phyloP scores from a whole-genome alignment of 2,797 vertebrate species.

The Epinephelus awoara region DNA sequence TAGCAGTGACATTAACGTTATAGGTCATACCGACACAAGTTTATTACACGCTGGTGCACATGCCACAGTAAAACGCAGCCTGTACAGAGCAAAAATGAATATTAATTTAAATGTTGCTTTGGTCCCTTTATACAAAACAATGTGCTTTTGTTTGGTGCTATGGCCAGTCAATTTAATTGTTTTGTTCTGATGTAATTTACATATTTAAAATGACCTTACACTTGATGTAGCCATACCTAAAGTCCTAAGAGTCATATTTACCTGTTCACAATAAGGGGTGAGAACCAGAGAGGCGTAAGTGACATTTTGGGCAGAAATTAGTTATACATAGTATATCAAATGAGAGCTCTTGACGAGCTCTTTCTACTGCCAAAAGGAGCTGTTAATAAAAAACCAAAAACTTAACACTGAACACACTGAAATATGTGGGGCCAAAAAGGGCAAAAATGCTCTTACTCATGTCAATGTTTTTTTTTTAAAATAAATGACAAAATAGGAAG shows the following conservation, averaged over 20 bases:
- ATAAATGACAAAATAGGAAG: too few relatives aligned
- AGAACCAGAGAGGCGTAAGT: too few relatives aligned
- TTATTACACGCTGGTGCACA: slow-evolving; percentile 31
- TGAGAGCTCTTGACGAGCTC: too few relatives aligned
- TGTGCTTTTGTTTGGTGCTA: slow-evolving; percentile 75
- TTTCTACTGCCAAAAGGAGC: too few relatives aligned
- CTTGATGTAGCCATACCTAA: slow-evolving; percentile 38
- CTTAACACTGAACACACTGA: too few relatives aligned
- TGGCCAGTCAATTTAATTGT: slow-evolving; percentile 53
- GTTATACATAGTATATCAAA: too few relatives aligned
- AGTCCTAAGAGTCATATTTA: slow-evolving; percentile 68
- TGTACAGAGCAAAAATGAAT: slow-evolving; percentile 49
- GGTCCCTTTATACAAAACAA: slow-evolving; percentile 61
- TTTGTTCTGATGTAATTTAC: slow-evolving; percentile 50
- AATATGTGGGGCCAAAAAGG: too few relatives aligned
- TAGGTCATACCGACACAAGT: slow-evolving; percentile 30
- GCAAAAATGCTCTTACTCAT: too few relatives aligned
- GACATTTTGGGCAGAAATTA: too few relatives aligned
- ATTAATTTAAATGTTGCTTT: slow-evolving; percentile 60
- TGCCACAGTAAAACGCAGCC: slow-evolving; percentile 42
- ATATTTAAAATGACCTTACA: slow-evolving; percentile 45
- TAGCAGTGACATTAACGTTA: slow-evolving; percentile 60
- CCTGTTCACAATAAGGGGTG: slow-evolving; percentile 9
- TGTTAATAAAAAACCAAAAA: too few relatives aligned
- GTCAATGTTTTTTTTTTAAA: too few relatives aligned